Conservation (phyloP, 2,888 invertebrate species). For the Macrosiphum euphorbiae region DNA sequence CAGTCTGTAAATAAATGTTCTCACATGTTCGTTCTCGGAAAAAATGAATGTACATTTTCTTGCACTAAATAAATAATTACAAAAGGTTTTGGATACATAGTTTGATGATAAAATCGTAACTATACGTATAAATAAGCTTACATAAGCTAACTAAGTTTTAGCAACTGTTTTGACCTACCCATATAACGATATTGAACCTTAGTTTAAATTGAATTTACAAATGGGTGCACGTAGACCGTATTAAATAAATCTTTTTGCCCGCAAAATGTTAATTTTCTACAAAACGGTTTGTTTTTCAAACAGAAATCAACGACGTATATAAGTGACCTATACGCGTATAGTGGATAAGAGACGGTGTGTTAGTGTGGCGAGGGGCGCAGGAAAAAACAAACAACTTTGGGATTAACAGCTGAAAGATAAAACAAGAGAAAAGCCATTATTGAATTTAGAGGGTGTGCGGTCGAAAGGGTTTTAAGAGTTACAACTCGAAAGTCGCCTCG, state of each 20-base stretch:
- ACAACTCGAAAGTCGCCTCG: conserved; percentile 50
- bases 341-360: neutral
- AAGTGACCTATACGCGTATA: conserved; percentile 20
- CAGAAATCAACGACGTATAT: conserved; percentile 38
- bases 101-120: conserved; percentile 39
- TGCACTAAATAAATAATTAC: neutral
- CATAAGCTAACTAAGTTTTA: conserved; percentile 29
- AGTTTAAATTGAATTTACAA: conserved; percentile 60
- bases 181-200: conserved; percentile 36
- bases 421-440: conserved; percentile 63
- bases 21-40: neutral
- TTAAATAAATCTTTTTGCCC: conserved; percentile 58
- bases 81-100: conserved; percentile 39
- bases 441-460: conserved; percentile 60
- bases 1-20: neutral
- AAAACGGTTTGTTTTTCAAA: conserved; percentile 34
- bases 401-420: conserved; percentile 52
- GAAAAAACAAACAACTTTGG: conserved; percentile 53
- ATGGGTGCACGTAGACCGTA: conserved; percentile 31
- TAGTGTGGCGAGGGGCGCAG: neutral
- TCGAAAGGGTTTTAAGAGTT: conserved; percentile 65
- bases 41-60: neutral
- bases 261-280: conserved; percentile 56
- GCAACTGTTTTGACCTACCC: conserved; percentile 34
- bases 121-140: conserved; percentile 10